Evolutionary conservation across 1,140 invertebrate genomes (phyloP).

Genomic region (Rhagoletis zephyria): DNA sequence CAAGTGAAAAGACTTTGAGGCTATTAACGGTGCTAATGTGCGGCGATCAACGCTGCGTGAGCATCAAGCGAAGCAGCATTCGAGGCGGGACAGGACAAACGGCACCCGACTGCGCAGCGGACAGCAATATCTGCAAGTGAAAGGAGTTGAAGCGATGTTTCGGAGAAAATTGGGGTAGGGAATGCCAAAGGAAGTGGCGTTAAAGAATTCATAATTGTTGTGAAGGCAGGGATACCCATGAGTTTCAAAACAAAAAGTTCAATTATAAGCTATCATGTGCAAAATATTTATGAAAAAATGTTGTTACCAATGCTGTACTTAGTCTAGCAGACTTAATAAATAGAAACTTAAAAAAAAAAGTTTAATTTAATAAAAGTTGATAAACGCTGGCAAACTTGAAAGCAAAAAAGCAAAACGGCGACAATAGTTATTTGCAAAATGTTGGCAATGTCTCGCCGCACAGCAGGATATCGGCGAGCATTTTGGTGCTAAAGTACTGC

Average conservation of each 20-base stretch:
- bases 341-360: background rate
- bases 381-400: background rate
- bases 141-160: background rate
- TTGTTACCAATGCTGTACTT: background rate
- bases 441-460: slow-evolving; percentile 31
- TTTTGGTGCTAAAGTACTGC: slow-evolving; percentile 2
- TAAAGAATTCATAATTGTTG: slow-evolving; percentile 34
- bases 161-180: background rate
- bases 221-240: background rate
- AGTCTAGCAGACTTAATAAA: background rate
- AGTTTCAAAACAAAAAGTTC: background rate
- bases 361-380: background rate
- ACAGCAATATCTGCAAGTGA: background rate
- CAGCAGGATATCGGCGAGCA: slow-evolving; percentile 28
- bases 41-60: slow-evolving; percentile 29
- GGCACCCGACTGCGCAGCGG: background rate
- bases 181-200: background rate
- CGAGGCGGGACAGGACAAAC: background rate
- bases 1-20: slow-evolving; percentile 18
- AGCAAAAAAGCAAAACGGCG: background rate
- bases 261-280: background rate
- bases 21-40: slow-evolving; percentile 28
- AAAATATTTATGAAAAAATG: background rate
- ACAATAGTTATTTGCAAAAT: background rate
- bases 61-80: background rate